Evolutionary conservation across 2,888 invertebrate species (phyloP).

Genomic region (Acrocyrtus sp.): DNA sequence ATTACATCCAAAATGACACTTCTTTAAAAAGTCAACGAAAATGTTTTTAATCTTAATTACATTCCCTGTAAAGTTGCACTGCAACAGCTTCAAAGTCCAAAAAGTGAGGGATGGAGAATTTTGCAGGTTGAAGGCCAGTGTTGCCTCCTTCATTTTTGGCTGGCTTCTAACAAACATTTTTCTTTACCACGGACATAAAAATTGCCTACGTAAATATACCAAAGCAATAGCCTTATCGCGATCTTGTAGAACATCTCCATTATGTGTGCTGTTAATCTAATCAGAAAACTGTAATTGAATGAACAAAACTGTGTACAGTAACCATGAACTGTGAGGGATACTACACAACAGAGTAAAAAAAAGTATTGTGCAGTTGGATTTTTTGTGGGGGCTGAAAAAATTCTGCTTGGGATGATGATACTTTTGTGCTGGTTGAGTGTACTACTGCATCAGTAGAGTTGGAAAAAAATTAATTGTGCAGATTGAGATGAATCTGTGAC

Average conservation of each 20-base stretch:
- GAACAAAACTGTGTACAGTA: not conserved
- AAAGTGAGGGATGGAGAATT: not conserved
- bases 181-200: not conserved
- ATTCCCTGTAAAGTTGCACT: too few species aligned
- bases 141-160: too few species aligned
- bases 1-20: not conserved
- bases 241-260: not conserved
- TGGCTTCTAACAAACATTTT: not conserved
- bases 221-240: not conserved
- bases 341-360: too few species aligned
- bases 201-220: not conserved
- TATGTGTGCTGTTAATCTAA: not conserved
- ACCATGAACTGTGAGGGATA: not conserved
- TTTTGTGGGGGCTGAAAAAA: too few species aligned
- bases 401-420: too few species aligned
- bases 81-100: not conserved
- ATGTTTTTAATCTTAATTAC: constrained; percentile 10
- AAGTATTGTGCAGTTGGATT: too few species aligned
- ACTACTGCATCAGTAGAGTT: too few species aligned
- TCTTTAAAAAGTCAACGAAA: constrained; percentile 4
- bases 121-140: constrained; percentile 7
- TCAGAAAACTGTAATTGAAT: not conserved
- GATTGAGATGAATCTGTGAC: not conserved
- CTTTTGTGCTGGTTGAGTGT: too few species aligned
- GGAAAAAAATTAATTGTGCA: too few species aligned